Conservation (phyloP, 2,113 vertebrate genomes). For the Cavia aperea region DNA sequence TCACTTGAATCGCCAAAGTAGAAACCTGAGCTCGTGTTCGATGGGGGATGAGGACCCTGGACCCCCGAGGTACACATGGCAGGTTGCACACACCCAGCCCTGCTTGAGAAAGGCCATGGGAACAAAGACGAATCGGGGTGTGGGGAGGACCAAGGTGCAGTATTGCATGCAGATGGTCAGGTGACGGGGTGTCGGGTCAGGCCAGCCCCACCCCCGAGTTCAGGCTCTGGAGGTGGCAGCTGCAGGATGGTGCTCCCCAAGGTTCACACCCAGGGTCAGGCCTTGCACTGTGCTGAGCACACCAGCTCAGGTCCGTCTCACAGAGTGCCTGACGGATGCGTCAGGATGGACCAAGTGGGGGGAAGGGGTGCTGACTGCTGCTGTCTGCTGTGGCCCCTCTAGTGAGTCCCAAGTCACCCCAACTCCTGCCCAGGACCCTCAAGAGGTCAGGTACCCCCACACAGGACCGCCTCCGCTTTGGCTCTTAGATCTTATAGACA, state of each 20-base stretch:
- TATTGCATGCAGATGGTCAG: rapidly evolving
- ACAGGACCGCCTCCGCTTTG: rapidly evolving
- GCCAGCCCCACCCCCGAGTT: no score
- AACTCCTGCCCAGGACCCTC: not conserved
- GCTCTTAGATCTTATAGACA: not conserved
- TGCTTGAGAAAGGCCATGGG: no score
- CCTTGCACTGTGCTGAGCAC: rapidly evolving
- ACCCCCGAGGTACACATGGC: constrained; percentile 49
- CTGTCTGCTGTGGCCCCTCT: not conserved
- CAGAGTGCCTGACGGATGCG: rapidly evolving
- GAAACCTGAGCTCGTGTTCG: not conserved
- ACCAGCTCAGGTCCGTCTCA: not conserved
- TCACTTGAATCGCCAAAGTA: constrained; percentile 61
- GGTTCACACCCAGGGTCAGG: not conserved
- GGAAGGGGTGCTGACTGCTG: rapidly evolving
- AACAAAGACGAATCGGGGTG: not conserved
- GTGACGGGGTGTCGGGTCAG: no score
- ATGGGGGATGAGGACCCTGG: constrained; percentile 31
- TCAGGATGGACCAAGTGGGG: not conserved
- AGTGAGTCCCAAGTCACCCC: not conserved
- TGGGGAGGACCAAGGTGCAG: not conserved
- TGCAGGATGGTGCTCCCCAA: rapidly evolving
- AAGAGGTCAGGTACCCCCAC: not conserved
- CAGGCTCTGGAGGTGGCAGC: not conserved
- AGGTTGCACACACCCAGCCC: rapidly evolving